A percentile compares a stretch with the other conserved stretches of the same genome.
Conservation (phyloP, 1,140 invertebrate genomes). For the Psix sp. region DNA sequence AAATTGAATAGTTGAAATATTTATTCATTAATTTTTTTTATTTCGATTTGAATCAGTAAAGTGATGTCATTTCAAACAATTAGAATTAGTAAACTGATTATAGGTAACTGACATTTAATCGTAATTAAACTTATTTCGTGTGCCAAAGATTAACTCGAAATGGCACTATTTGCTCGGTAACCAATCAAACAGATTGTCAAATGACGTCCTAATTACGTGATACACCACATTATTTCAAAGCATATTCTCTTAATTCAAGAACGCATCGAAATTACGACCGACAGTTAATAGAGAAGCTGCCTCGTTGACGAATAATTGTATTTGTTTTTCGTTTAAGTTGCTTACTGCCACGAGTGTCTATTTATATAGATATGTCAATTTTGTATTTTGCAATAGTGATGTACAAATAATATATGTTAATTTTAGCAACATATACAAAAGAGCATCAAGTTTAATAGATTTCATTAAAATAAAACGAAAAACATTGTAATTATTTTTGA, state of each 20-base stretch:
- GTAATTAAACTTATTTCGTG: conserved; percentile 31
- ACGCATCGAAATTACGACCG: conserved; percentile 31
- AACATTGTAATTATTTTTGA: no score
- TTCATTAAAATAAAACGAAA: no score
- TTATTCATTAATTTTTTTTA: conserved; percentile 18
- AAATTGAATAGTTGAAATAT: no score
- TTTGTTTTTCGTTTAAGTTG: conserved; percentile 74
- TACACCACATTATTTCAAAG: conserved; percentile 26
- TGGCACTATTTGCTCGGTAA: conserved; percentile 24
- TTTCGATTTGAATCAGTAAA: not conserved
- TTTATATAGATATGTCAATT: no score
- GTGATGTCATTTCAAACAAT: conserved; percentile 14
- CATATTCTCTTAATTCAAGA: conserved; percentile 43
- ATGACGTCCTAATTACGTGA: conserved; percentile 23
- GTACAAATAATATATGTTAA: no score
- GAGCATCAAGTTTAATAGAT: no score
- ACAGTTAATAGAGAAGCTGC: conserved; percentile 30
- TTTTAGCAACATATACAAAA: no score
- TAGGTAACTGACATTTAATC: conserved; percentile 10
- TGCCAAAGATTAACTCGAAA: conserved; percentile 17
- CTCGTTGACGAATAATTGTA: conserved; percentile 66
- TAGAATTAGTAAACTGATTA: not conserved
- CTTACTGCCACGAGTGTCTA: no score
- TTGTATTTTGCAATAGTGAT: no score
- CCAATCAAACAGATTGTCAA: conserved; percentile 23